Evolutionary conservation across 2,888 invertebrate genomes (phyloP).

Genomic region (Troilus luridus): DNA sequence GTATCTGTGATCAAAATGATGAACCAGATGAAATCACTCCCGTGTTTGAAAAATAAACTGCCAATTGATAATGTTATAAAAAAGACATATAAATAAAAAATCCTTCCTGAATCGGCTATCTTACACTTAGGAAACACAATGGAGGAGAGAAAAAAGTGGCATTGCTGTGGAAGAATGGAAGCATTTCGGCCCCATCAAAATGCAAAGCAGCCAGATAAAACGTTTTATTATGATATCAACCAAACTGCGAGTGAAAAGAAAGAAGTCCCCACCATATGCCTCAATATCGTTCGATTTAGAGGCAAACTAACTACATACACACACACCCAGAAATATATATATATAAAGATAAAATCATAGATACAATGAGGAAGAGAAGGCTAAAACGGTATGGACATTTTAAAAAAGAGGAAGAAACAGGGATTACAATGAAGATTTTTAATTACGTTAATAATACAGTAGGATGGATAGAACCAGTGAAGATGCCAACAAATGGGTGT

Average conservation of each 20-base stretch:
- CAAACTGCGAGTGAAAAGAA: neutral
- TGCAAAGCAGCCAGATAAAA: slow-evolving; percentile 4
- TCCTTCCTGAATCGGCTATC: slow-evolving; percentile 7
- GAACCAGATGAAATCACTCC: neutral
- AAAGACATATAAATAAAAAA: neutral
- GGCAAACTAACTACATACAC: neutral
- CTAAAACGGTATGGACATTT: too few relatives aligned
- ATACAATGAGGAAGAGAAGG: too few relatives aligned
- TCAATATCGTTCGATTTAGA: too few relatives aligned
- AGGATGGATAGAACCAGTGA: too few relatives aligned
- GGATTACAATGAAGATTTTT: too few relatives aligned
- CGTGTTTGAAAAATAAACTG: neutral
- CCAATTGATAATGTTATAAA: neutral
- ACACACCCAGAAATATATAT: too few relatives aligned
- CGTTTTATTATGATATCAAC: slow-evolving; percentile 11
- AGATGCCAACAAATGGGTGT: too few relatives aligned
- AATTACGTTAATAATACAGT: too few relatives aligned
- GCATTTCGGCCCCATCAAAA: neutral
- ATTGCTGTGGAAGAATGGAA: slow-evolving; percentile 12
- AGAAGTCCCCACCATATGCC: neutral
- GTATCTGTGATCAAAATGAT: neutral
- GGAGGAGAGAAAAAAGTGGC: neutral
- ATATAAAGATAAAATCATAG: too few relatives aligned
- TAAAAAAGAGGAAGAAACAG: too few relatives aligned
- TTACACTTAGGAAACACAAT: slow-evolving; percentile 20